Evolutionary conservation across 1,140 invertebrate genomes (phyloP), one percentile per base, ranked within the genome.

Genomic region (Apis florea): DNA sequence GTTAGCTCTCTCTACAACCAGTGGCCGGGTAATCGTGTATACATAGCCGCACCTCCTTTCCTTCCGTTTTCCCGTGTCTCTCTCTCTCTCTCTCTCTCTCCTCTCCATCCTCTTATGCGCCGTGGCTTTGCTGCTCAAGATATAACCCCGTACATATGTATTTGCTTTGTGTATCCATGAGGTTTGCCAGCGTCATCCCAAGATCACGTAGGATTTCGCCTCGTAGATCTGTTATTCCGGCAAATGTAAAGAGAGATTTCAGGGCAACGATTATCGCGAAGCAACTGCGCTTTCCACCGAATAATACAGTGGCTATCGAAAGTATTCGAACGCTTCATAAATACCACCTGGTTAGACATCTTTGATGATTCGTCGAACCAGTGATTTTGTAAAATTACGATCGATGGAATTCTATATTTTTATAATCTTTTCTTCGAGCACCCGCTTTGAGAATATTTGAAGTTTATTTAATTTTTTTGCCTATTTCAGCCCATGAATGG

Each of bases 171-270:
- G 54, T 76, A 61, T 68, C 79, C 49, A 58, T 12, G 26, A 82
- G 69, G 59, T 58, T 83, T 58, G 58, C 73, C 73, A 17, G 17
- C 19, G 69, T 84, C 69, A 49, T 73, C 71, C 63, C 40, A 51
- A 69, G 61, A 69, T 69, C 31, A 76, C 31, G 49, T 19, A 69
- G 70, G 79, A 82, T 86, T 70, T 47, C 54, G 54, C 19, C 40
- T 59, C 79, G 76, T 74, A 85, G 85, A 85, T 85, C 79, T 79
- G 76, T 83, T 88, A 81, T 86, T 84, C 69, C 74, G 56, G 47
- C 56, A 67, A 70, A 61, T 47, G 78, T 67, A 79, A 83, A 83
- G 76, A 53, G 74, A 75, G 73, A 87, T 80, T 83, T 80, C 40
- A 58, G 19, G 12, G 19, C 21, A 12, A 40, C 59, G 77, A 81